These are phyloP conservation scores for Danio choprae DNA, from an alignment of 2,797 vertebrate genomes.

Conservation along the genomic window DNA sequence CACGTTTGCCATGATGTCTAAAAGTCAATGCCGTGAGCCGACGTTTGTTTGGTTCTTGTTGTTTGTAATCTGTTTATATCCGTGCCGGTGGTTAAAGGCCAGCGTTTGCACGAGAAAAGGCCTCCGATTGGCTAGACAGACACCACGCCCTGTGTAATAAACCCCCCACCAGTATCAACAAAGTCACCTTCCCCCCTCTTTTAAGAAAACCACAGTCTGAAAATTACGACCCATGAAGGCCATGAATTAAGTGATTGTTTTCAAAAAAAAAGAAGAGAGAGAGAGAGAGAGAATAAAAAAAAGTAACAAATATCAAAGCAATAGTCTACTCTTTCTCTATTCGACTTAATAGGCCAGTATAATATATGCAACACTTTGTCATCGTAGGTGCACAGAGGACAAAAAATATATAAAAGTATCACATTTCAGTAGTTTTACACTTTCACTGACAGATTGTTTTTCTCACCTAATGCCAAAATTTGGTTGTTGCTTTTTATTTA, in stretches of 20 bases:
- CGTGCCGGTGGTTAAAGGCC: constrained; percentile 24
- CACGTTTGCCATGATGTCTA: constrained; percentile 56
- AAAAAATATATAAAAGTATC: too few species aligned
- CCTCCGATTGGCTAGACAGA: constrained; percentile 46
- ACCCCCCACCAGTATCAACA: not conserved
- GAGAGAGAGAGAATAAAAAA: too few species aligned
- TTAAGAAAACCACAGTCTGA: not conserved
- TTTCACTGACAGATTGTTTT: too few species aligned
- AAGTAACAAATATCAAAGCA: not conserved
- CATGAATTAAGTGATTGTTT: not conserved
- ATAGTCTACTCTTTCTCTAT: too few species aligned
- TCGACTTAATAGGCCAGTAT: too few species aligned
- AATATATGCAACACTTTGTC: too few species aligned
- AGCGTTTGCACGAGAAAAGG: constrained; percentile 26
- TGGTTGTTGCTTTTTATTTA: too few species aligned
- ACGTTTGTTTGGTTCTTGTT: constrained; percentile 30
- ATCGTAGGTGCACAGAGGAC: too few species aligned
- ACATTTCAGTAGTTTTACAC: too few species aligned
- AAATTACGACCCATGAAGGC: not conserved
- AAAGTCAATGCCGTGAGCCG: not conserved
- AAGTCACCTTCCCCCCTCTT: constrained; percentile 12
- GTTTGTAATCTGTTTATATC: constrained; percentile 51
- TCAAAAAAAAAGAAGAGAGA: not conserved
- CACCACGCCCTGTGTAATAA: constrained; percentile 30
- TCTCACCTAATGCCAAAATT: too few species aligned